A percentile compares a stretch with the other conserved stretches of the same genome.
Evolutionary conservation across 1,140 invertebrate species (phyloP).

Genomic region (Venturia canescens): DNA sequence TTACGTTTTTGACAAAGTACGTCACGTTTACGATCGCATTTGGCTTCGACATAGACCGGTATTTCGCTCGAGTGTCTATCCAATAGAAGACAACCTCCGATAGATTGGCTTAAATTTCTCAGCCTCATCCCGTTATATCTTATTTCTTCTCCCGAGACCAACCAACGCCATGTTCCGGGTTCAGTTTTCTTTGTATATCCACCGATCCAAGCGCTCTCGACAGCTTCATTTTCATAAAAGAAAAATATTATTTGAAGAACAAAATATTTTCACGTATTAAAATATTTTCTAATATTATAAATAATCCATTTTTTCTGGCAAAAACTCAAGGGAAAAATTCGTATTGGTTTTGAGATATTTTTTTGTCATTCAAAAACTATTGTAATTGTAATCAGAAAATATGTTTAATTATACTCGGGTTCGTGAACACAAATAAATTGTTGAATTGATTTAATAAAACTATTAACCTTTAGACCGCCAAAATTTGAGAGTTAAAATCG

Average conservation of each 20-base stretch:
- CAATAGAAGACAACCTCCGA: conserved; percentile 72
- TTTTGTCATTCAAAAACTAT: too few relatives aligned
- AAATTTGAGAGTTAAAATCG: too few relatives aligned
- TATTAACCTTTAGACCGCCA: too few relatives aligned
- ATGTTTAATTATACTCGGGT: too few relatives aligned
- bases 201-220: conserved; percentile 65
- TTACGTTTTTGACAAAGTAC: conserved; percentile 75
- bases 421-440: too few relatives aligned
- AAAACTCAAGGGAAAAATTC: too few relatives aligned
- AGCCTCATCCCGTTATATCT: conserved; percentile 51
- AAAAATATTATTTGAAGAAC: background rate
- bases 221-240: conserved; percentile 47
- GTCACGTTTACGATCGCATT: conserved; percentile 74
- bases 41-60: conserved; percentile 70
- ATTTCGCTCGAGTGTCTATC: conserved; percentile 70
- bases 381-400: too few relatives aligned
- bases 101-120: conserved; percentile 25
- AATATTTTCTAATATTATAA: background rate
- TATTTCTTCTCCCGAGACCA: conserved; percentile 54
- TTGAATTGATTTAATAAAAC: too few relatives aligned
- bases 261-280: background rate
- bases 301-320: too few relatives aligned
- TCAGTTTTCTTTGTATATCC: conserved; percentile 47
- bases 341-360: too few relatives aligned
- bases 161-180: conserved; percentile 58